Evolutionary conservation across 2,888 invertebrate species (phyloP).

Genomic region (Drosophila flavopinicola): DNA sequence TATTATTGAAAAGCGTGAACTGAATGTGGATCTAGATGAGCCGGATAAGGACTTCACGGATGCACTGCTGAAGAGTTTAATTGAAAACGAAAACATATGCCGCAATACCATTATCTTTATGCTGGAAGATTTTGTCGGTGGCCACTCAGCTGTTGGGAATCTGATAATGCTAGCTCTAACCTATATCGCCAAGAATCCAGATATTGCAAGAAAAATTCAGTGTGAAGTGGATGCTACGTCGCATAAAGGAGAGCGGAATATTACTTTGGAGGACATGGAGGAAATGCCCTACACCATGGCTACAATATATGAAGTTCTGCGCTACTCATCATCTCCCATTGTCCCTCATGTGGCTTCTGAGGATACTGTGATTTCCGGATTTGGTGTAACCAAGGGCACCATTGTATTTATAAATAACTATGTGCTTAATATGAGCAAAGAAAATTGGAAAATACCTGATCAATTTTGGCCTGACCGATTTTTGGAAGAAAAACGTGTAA

Average conservation of each 20-base stretch:
- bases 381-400: slow-evolving; percentile 90
- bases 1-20: slow-evolving; percentile 86
- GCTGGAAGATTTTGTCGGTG: slow-evolving; percentile 94
- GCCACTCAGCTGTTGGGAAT: slow-evolving; percentile 94
- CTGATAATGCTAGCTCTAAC: slow-evolving; percentile 91
- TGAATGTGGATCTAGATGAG: slow-evolving; percentile 85
- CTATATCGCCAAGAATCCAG: slow-evolving; percentile 88
- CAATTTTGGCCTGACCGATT: slow-evolving; percentile 91
- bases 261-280: slow-evolving; percentile 88
- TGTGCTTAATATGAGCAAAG: slow-evolving; percentile 90
- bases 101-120: slow-evolving; percentile 92
- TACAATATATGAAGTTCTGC: slow-evolving; percentile 90
- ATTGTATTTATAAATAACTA: slow-evolving; percentile 94
- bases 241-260: slow-evolving; percentile 84
- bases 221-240: slow-evolving; percentile 88
- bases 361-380: slow-evolving; percentile 90
- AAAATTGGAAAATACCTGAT: slow-evolving; percentile 90
- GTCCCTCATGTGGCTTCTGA: slow-evolving; percentile 95
- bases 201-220: slow-evolving; percentile 88
- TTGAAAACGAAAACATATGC: slow-evolving; percentile 87
- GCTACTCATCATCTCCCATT: slow-evolving; percentile 93
- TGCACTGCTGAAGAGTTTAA: slow-evolving; percentile 89
- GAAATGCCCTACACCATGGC: slow-evolving; percentile 92
- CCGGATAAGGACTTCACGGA: slow-evolving; percentile 92
- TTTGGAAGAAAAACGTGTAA: slow-evolving; percentile 84